Base-by-base conservation (phyloP, 2,888 invertebrate genomes). In the Acrobasis consociella region DNA sequence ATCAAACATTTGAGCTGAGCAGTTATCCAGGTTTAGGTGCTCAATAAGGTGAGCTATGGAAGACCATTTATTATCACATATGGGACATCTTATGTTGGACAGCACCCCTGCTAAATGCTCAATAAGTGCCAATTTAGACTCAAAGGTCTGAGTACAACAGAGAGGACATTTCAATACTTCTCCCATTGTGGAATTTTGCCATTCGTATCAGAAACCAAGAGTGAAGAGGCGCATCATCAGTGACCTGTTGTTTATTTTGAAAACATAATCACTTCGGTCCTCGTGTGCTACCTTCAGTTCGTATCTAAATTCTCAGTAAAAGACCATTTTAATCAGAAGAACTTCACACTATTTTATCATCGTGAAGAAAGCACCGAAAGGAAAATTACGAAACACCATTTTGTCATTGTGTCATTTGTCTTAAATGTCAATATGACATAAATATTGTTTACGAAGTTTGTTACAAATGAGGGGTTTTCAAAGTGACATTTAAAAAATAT, bases 61-160 rank as follows among this genome's bases (percentile, higher is more conserved):
- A 56, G 93, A 85, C 68, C 91, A 94, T 72, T 93, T 89, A 69
- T 82, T 82, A 39, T 90, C 88, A 77, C 95, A 95, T 66, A 93
- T 82, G 17, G 95, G 94, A 73, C 95, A 95, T 71, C 85, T 85
- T 64, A 95, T 77, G 83, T 94, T 94, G 17, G 78, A 73, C 62
- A 80, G 71, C 59, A 81, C 72, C 77, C 93, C 93, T 37, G 92
- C 84, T 75, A 95, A 89, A 75, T 91, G 89, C 82, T 93, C 73
- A 89, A 85, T 70, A 90, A 93, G 85, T 89, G 94, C 74, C 87
- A 93, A 83, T 67, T 93, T 93, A 64, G 93, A 93, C 66, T 85
- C 79, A 86, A 95, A 95, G 63, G 89, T 93, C 78, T 94, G 93
- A 65, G 93, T 93, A 75, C 95, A 95, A 80, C 95, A 95, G 78